Evolutionary conservation across 2,888 invertebrate genomes (phyloP).

Genomic region (Xestia c-nigrum): DNA sequence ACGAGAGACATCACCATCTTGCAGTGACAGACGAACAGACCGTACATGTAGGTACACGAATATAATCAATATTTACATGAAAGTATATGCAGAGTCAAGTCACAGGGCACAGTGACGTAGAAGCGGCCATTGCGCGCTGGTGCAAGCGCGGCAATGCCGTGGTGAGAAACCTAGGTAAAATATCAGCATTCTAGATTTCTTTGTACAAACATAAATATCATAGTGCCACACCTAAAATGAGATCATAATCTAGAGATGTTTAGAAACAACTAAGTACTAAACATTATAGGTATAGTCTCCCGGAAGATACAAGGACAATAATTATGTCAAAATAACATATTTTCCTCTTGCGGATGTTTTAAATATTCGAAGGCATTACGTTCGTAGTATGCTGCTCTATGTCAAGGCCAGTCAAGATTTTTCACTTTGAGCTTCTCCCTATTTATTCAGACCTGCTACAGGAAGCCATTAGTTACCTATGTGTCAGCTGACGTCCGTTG

Average conservation of each 20-base stretch:
- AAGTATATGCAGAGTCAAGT: too few relatives aligned
- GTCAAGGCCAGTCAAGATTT: constrained; percentile 1
- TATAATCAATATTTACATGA: background rate
- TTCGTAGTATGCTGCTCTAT: background rate
- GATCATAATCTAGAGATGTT: background rate
- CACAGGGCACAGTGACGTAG: too few relatives aligned
- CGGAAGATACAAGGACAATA: background rate
- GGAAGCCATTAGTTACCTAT: constrained; percentile 14
- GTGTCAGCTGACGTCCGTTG: background rate
- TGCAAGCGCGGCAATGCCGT: too few relatives aligned
- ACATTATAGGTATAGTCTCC: background rate
- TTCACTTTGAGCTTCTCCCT: constrained; percentile 12
- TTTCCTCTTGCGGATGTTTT: background rate
- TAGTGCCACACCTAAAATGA: background rate
- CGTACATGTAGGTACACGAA: too few relatives aligned
- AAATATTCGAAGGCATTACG: background rate
- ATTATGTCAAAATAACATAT: background rate
- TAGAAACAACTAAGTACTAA: background rate
- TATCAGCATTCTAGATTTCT: background rate
- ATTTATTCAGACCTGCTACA: background rate
- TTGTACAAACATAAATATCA: background rate
- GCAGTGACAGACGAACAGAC: background rate
- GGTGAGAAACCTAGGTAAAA: background rate
- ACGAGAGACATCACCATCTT: too few relatives aligned
- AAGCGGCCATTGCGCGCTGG: too few relatives aligned